These are phyloP conservation scores for Cheilinus undulatus DNA, from an alignment of 2,113 vertebrate genomes.

Conservation along the genomic window DNA sequence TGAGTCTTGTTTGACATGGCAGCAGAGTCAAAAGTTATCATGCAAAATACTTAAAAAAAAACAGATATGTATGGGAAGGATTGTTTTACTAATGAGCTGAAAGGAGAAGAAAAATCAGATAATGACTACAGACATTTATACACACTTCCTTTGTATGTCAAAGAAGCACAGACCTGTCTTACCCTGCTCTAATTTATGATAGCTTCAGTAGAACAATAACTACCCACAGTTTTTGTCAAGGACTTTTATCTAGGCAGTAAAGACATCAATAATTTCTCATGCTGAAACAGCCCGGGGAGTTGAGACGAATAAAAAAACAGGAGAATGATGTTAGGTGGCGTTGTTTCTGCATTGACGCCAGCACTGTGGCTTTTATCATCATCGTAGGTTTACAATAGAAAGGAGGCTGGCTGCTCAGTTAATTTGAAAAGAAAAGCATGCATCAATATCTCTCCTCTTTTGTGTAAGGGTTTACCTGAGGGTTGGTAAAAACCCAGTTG, in stretches of 20 bases:
- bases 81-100: slow-evolving; percentile 7
- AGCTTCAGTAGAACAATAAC: slow-evolving; percentile 64
- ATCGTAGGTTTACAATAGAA: slow-evolving; percentile 49
- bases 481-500: slow-evolving; percentile 25
- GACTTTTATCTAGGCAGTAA: slow-evolving; percentile 73
- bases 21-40: slow-evolving; percentile 7
- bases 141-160: slow-evolving; percentile 24
- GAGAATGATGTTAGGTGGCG: slow-evolving; percentile 61
- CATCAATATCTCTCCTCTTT: slow-evolving; percentile 38
- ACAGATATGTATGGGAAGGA: slow-evolving; percentile 2
- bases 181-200: slow-evolving; percentile 58
- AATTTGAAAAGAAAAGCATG: slow-evolving; percentile 48
- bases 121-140: neutral
- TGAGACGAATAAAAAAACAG: slow-evolving; percentile 42
- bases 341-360: slow-evolving; percentile 63
- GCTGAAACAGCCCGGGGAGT: slow-evolving; percentile 71
- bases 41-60: slow-evolving; percentile 2
- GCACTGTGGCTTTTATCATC: slow-evolving; percentile 52
- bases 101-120: neutral
- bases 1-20: neutral
- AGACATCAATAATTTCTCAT: slow-evolving; percentile 79
- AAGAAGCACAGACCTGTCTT: slow-evolving; percentile 39
- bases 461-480: slow-evolving; percentile 57
- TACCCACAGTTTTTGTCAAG: slow-evolving; percentile 67
- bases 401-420: slow-evolving; percentile 34